phyloP scores from a whole-genome alignment of 2,888 invertebrate species.

The Creontiades dilutus region DNA sequence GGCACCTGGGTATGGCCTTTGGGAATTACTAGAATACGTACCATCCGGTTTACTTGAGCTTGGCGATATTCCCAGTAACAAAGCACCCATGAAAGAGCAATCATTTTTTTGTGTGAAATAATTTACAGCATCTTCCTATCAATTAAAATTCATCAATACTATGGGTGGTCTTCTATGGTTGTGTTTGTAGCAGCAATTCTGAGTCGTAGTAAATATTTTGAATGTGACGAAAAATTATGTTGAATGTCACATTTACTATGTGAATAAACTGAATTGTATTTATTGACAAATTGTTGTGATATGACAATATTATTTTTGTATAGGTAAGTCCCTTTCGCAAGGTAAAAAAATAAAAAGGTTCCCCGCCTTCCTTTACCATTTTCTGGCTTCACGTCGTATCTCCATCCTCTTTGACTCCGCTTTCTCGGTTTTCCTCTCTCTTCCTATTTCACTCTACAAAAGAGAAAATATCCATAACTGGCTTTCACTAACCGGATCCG shows the following conservation, averaged over 20 bases:
- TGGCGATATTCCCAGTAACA: too few species aligned
- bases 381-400: slow-evolving; percentile 12
- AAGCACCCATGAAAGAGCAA: too few species aligned
- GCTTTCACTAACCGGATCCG: slow-evolving; percentile 71
- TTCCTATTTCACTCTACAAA: slow-evolving; percentile 45
- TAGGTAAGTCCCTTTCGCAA: background rate
- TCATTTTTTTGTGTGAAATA: too few species aligned
- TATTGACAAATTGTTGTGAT: slow-evolving; percentile 38
- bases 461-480: slow-evolving; percentile 72
- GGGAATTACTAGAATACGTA: too few species aligned
- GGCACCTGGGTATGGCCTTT: too few species aligned
- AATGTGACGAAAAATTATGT: too few species aligned
- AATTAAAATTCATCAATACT: too few species aligned
- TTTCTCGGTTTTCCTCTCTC: slow-evolving; percentile 14
- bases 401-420: slow-evolving; percentile 55
- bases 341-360: slow-evolving; percentile 2
- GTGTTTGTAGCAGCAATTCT: too few species aligned
- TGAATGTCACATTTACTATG: background rate
- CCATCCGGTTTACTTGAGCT: too few species aligned
- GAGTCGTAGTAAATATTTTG: too few species aligned
- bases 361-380: background rate
- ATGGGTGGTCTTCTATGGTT: too few species aligned
- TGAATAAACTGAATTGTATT: slow-evolving; percentile 24
- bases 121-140: too few species aligned
- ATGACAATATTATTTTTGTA: slow-evolving; percentile 25